Evolutionary conservation across 1,140 invertebrate genomes (phyloP), one percentile per base, ranked within the genome.

Genomic region (Anadara kagoshimensis): DNA sequence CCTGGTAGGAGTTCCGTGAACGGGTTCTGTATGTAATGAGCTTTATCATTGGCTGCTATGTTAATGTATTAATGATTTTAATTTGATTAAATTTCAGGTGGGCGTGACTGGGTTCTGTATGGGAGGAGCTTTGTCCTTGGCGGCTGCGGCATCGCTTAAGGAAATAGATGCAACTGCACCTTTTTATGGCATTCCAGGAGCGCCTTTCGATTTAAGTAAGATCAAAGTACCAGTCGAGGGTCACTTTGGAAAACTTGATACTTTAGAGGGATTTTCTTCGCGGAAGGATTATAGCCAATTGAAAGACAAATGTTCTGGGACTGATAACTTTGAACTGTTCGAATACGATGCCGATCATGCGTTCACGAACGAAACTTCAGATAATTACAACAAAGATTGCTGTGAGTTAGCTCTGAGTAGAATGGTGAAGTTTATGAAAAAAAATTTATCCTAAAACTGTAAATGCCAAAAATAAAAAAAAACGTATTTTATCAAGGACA

Each of bases 91-190:
- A n/a, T n/a, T n/a, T n/a, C n/a, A n/a, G n/a, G n/a, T n/a, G 43
- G 84, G 83, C 11, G 83, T 84, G 29, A 82, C 79, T 1, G 84
- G 84, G 1, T 86, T 86, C 73, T 86, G 84, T 58, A 86, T 86
- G 84, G 84, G 84, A 18, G 84, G 84, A 11, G 84, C 84, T 4
- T 70, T 86, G 62, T 62, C 75, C 12, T 69, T 85, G 58, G 81
- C 83, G 5, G 73, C 83, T 4, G 84, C 85, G 0, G 83, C 69
- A 0, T 41, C 41, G 81, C 85, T 3, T 78, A 80, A 29, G 83
- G 72, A 12, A 83, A n/a, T n/a, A n/a, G n/a, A n/a, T n/a, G n/a
- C n/a, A n/a, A n/a, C n/a, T n/a, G n/a, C n/a, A n/a, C n/a, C 85
- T 5, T 86, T 86, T 69, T 85, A 86, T 45, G 85, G 85, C 12